These are phyloP conservation scores for Macropodus opercularis DNA, from an alignment of 2,797 vertebrate species.

Conservation along the genomic window DNA sequence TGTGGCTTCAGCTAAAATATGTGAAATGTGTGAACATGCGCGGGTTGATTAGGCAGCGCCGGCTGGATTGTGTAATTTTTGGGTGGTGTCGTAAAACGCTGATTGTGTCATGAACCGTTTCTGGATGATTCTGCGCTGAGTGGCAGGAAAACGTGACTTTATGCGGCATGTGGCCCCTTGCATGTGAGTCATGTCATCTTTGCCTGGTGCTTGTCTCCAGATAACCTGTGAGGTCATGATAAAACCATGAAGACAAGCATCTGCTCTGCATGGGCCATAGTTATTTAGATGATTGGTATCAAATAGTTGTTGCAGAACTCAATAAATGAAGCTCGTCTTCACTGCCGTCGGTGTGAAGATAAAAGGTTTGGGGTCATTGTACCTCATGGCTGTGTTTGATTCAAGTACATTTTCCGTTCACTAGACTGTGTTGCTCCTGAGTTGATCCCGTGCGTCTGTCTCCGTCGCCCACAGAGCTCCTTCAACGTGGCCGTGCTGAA, in stretches of 20 bases:
- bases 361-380: not conserved
- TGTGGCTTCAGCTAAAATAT: not conserved
- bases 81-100: not conserved
- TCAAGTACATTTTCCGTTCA: not conserved
- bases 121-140: not conserved
- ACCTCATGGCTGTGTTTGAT: not conserved
- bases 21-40: too few relatives aligned
- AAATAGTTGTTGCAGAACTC: too few relatives aligned
- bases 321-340: constrained; percentile 1
- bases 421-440: not conserved
- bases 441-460: not conserved
- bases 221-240: too few relatives aligned
- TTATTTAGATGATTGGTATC: not conserved
- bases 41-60: not conserved
- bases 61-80: not conserved
- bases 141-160: constrained; percentile 5
- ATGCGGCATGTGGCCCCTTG: constrained; percentile 63
- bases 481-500: constrained; percentile 92
- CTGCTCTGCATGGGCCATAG: not conserved
- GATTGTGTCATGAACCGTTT: not conserved
- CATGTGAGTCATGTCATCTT: constrained; percentile 39
- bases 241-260: constrained; percentile 6
- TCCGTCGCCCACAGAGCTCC: constrained; percentile 74
- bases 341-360: constrained; percentile 15
- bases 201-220: constrained; percentile 46